Percentiles rank a stretch among this genome's conserved stretches.
phyloP scores from a whole-genome alignment of 2,797 vertebrate species.

The Xenentodon cancila region DNA sequence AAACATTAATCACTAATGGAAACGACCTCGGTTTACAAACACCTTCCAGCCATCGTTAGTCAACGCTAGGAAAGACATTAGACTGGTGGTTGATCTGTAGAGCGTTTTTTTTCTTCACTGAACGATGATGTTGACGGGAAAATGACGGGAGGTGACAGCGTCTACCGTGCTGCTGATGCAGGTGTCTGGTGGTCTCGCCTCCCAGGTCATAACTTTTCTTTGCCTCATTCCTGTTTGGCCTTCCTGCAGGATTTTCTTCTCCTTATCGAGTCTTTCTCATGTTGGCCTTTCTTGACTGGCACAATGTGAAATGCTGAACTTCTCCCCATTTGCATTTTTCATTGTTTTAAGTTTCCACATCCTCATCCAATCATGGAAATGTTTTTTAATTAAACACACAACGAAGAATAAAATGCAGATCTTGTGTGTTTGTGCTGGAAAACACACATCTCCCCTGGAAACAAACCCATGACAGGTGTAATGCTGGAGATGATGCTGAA shows the following conservation, averaged over 20 bases:
- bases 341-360: constrained; percentile 52
- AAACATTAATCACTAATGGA: too few species aligned
- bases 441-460: constrained; percentile 36
- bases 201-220: constrained; percentile 28
- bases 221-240: constrained; percentile 22
- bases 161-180: constrained; percentile 38
- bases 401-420: constrained; percentile 32
- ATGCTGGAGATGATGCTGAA: constrained; percentile 28
- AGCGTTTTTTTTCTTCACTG: too few species aligned
- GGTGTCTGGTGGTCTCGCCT: constrained; percentile 31
- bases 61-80: too few species aligned
- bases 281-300: constrained; percentile 35
- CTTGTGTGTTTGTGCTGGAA: constrained; percentile 27
- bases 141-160: constrained; percentile 58
- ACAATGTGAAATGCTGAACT: constrained; percentile 28
- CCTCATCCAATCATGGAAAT: constrained; percentile 59
- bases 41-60: too few species aligned
- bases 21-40: too few species aligned
- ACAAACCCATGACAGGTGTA: constrained; percentile 30
- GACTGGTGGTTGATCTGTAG: too few species aligned
- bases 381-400: constrained; percentile 62
- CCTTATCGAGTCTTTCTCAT: constrained; percentile 25
- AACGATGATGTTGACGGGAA: not conserved
- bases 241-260: constrained; percentile 1
- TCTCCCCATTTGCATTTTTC: constrained; percentile 51